Base-by-base conservation (phyloP, 2,888 invertebrate genomes). In the Lasioglossum villosulum region DNA sequence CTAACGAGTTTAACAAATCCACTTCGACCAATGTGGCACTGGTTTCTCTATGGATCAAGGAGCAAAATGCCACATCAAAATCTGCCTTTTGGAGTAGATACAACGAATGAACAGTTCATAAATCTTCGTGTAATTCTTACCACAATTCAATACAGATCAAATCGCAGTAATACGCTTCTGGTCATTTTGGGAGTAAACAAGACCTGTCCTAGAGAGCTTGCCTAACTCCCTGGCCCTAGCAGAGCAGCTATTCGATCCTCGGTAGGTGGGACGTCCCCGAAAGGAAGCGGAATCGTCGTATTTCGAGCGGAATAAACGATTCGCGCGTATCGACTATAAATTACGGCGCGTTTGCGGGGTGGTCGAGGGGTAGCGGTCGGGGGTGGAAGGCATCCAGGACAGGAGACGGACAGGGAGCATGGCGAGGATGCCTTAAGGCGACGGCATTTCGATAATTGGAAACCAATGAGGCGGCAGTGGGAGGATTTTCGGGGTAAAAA, bases 401-500 rank as follows among this genome's bases (percentile, higher is more conserved):
- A 79, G 71, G 66, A 80, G 81, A 75, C 76, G 80, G 77, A 73
- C 77, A 84, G 73, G 82, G 81, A 75, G 82, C 59, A 78, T 70
- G 89, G 83, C 85, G 80, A 84, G 86, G 87, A 89, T 88, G 89
- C 90, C 90, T 88, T 80, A 88, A 90, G 90, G 90, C 90, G 91
- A 92, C 92, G 92, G 91, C 91, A 89, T 92, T 90, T 90, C 91
- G 90, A 93, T 93, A 93, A 93, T 93, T 93, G 92, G 92, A 93
- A 93, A 93, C 91, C 92, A 90, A 90, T 91, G 92, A 92, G 91
- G 89, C 90, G 90, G 88, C 90, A 86, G 89, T 89, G 89, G 91
- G 91, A 89, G 89, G 91, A 90, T 90, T 92, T 91, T 89, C 88
- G 87, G 83, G 87, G 87, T 92, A 93, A 93, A 93, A 93, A 93